Base-by-base conservation (phyloP, 2,797 vertebrate genomes). In the Pagetopsis macropterus region DNA sequence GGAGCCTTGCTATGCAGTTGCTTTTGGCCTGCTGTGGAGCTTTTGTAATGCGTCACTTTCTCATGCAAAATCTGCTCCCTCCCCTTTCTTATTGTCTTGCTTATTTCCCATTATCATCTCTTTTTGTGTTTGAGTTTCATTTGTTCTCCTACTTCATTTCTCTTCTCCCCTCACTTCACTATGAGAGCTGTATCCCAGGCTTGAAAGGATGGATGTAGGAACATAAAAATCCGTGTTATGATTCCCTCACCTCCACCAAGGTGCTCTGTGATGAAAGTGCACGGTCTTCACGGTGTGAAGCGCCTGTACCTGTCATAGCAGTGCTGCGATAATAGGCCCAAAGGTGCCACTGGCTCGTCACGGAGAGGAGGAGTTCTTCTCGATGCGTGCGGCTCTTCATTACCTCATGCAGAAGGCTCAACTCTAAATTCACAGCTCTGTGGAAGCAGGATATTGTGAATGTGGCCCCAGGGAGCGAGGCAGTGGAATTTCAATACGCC, bases 221-320 rank as follows among this genome's bases (percentile, higher is more conserved):
- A 79, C 82, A 88, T 85, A 84, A 87, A 90, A 86, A 78, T 91
- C 86, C 88, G 88, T 91, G 88, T 90, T 91, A 89, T 86, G 83
- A 85, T 87, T 88, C 76, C 56, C 1, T 58, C 81, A 64, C 76
- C 78, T 89, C 83, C 81, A 85, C 84, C 51, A 79, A 85, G 85
- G 73, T 44, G 62, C 73, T 75, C 65, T 60, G 59, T 89, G 87
- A 89, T 90, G 85, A 92, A 92, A 84, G 91, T 88, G 89, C 88
- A 85, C 78, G 68, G 74, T 85, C 79, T 67, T 88, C 73, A 70
- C 78, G 67, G 70, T 70, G 82, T 70, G 82, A 81, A 79, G 74
- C 64, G 72, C 69, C 82, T 62, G 70, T 84, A 84, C 85, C 88
- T 92, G 93, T 90, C 92, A 90, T 55, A 78, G 84, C 79, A 56